phyloP scores from a whole-genome alignment of 2,888 invertebrate genomes.

The Vesta saturnalis region DNA sequence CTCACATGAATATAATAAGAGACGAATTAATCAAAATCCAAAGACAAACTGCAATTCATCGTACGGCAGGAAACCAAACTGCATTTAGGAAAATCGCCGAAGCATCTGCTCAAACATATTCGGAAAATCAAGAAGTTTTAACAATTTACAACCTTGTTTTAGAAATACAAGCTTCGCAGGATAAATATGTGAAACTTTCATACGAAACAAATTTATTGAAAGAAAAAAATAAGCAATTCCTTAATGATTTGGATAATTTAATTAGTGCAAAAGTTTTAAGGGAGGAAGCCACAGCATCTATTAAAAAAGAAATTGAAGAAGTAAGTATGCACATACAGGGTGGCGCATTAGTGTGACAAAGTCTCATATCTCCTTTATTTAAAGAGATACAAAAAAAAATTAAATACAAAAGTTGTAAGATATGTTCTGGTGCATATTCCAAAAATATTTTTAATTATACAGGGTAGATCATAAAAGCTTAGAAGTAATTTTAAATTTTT shows the following conservation, averaged over 20 bases:
- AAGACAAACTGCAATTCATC: slow-evolving; percentile 33
- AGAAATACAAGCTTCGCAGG: slow-evolving; percentile 39
- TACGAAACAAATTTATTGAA: slow-evolving; percentile 35
- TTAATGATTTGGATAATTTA: slow-evolving; percentile 47
- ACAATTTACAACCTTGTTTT: slow-evolving; percentile 39
- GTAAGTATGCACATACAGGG: no score
- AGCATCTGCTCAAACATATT: slow-evolving; percentile 29
- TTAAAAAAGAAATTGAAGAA: slow-evolving; percentile 45
- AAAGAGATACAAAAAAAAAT: no score
- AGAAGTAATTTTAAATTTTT: no score
- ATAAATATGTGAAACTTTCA: slow-evolving; percentile 35
- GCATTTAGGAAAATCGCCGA: slow-evolving; percentile 36
- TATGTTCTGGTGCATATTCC: no score
- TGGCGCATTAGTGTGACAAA: no score
- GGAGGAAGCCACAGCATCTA: slow-evolving; percentile 45
- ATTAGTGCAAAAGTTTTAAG: slow-evolving; percentile 46
- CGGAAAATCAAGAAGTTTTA: slow-evolving; percentile 37
- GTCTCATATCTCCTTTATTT: no score
- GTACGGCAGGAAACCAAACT: slow-evolving; percentile 32
- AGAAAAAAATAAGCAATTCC: slow-evolving; percentile 32
- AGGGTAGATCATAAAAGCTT: no score
- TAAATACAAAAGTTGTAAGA: no score
- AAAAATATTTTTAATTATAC: no score
- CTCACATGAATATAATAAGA: slow-evolving; percentile 38
- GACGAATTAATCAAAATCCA: slow-evolving; percentile 39